Evolutionary conservation across 1,140 invertebrate species (phyloP), one percentile per base, ranked within the genome.

Genomic region (Achatina immaculata): DNA sequence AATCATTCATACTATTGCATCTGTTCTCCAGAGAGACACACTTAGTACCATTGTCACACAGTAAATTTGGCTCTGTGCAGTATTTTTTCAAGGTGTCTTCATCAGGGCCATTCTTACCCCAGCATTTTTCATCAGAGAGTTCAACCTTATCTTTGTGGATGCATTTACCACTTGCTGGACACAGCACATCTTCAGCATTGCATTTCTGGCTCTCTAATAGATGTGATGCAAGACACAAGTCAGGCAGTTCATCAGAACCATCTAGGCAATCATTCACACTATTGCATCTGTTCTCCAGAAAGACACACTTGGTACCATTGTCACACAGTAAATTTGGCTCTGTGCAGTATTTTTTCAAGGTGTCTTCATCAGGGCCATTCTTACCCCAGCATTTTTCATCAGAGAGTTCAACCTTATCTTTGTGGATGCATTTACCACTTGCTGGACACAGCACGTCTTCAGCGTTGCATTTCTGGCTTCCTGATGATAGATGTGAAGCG

Each of bases 81-180:
- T 62, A 6, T 34, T 62, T 31, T 31, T 4, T 62, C n/a, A 62
- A 0, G 28, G 28, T 62, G 28, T 28, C 28, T 62, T 62, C n/a
- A 62, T 31, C 28, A 0, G 58, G 3, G 58, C 28, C 31, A 31
- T 19, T 31, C 9, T 2, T 28, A 31, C 16, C 58, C 58, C 58
- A 62, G 28, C 58, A 62, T 28, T 62, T 6, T 62, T 28, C 11
- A 0, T 31, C n/a, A 11, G 58, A 62, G 6, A 62, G 28, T 0
- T 31, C 31, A 62, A 62, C 31, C 6, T 34, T 62, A 28, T 31
- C n/a, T 31, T 62, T 31, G 28, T 6, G 28, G 28, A 62, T 34
- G 16, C 58, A 62, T 28, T 62, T 62, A 31, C 58, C 58, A 62
- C 58, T 62, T n/a, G n/a, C n/a, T 62, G 58, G 58, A 62, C 58